Base-by-base conservation (phyloP, 1,140 invertebrate species). In the Notospermus geniculatus region DNA sequence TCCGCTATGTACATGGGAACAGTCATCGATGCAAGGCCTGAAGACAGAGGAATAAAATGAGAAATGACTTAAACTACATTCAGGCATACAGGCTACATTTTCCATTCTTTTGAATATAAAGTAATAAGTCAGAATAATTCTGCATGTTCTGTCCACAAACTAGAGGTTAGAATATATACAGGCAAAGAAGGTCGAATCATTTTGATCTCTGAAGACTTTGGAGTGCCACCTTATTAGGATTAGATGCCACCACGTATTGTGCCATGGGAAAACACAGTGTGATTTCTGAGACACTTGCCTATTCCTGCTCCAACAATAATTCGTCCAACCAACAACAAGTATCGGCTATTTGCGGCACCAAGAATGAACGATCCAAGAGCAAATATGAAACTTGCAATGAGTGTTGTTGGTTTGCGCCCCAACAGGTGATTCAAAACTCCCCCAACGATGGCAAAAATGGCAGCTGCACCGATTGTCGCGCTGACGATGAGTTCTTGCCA, bases 1-100 rank as follows among this genome's bases (percentile, higher is more conserved):
- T 87, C 86, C 28, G 85, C 84, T 32, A 88, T 85, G 71, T 87
- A 88, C 61, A 87, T 81, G 2, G 86, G 86, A 1, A 87, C 84
- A 29, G 83, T 83, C 83, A 85, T 87, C 9, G 86, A 88, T n/a
- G 85, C 83, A 30, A 88, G 70, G 41, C 85, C 85, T 86, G 66
- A 7, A 68, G 69, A 17, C 27, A 36, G 4, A 15, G 32, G 15
- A 7, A 36, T 4, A 7, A 4, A 36, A 36, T 7, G 4, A 36
- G 4, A 7, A 7, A 4, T 15, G 32, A 36, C 15, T 36, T 36
- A 36, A 36, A 36, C 32, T 36, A 36, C 32, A 36, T 15, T 15
- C 32, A 15, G 5, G 15, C 4, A 36, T 7, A 36, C 32, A 36
- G n/a, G n/a, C n/a, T n/a, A n/a, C n/a, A n/a, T n/a, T n/a, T n/a